Evolutionary conservation across 2,797 vertebrate species (phyloP).

Genomic region (Mormyrus proboscirostris): DNA sequence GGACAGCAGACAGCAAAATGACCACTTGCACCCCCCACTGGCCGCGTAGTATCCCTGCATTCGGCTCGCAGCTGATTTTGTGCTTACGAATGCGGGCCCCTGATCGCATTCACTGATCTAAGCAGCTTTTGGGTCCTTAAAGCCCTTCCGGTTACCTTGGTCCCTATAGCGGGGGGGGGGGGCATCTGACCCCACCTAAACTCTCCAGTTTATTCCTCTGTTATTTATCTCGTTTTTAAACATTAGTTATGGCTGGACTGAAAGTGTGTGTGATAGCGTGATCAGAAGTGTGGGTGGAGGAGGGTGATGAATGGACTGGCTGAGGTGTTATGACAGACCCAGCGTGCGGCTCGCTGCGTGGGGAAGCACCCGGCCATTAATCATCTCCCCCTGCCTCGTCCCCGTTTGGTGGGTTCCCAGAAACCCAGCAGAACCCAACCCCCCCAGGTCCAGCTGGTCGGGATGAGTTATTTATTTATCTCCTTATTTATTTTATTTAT

Average conservation of each 20-base stretch:
- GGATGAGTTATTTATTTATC: background rate
- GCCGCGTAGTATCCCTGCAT: background rate
- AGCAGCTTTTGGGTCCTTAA: background rate
- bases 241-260: background rate
- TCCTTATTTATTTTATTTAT: background rate
- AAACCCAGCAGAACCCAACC: conserved; percentile 6
- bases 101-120: background rate
- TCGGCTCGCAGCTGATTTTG: background rate
- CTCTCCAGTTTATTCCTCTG: background rate
- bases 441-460: conserved; percentile 13
- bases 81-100: background rate
- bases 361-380: conserved; percentile 15
- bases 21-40: background rate
- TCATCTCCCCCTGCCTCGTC: background rate
- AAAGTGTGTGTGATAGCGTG: conserved; percentile 1
- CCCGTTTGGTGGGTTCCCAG: background rate
- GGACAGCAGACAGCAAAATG: background rate
- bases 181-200: background rate
- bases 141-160: background rate
- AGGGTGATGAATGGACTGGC: conserved; percentile 13
- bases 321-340: conserved; percentile 3
- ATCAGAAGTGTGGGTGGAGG: background rate
- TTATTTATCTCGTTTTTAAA: background rate
- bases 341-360: background rate
- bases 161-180: background rate